Percentiles rank a stretch among this genome's conserved stretches.
Conservation (phyloP, 2,113 vertebrate genomes). For the rabbit (Oryctolagus cuniculus) region DNA sequence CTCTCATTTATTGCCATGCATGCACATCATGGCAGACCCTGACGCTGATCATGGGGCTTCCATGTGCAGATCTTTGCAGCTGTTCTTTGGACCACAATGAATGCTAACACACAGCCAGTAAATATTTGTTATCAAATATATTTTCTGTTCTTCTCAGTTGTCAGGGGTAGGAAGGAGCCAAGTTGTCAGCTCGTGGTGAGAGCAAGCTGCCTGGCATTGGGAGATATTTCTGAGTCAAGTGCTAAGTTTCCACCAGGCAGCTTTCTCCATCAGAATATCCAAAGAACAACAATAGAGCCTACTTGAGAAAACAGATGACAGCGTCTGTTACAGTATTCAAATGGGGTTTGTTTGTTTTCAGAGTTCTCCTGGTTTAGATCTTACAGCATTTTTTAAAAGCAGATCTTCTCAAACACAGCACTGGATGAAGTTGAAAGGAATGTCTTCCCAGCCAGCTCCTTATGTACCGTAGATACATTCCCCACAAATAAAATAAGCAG, state of each 20-base stretch:
- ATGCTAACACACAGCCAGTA: background rate
- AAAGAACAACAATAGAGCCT: background rate
- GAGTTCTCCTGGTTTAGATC: slow-evolving; percentile 24
- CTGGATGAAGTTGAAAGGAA: slow-evolving; percentile 10
- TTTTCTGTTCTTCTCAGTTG: background rate
- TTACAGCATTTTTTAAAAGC: slow-evolving; percentile 58
- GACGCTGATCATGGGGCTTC: background rate
- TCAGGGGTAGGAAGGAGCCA: background rate
- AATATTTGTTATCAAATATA: background rate
- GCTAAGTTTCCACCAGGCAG: background rate
- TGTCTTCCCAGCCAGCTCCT: background rate
- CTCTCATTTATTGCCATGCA: background rate
- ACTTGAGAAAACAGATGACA: slow-evolving; percentile 31
- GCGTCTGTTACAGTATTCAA: slow-evolving; percentile 45
- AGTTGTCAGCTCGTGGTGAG: background rate
- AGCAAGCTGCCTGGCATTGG: background rate
- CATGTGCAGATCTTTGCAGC: background rate
- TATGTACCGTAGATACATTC: slow-evolving; percentile 16
- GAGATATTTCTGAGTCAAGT: slow-evolving; percentile 37
- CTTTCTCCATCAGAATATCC: background rate
- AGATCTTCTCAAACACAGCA: slow-evolving; percentile 47
- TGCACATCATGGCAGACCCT: background rate
- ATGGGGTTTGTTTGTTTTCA: slow-evolving; percentile 37
- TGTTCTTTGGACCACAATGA: background rate
- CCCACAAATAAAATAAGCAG: background rate